Evolutionary conservation across 2,888 invertebrate species (phyloP).

Genomic region (Monochamus alternatus): DNA sequence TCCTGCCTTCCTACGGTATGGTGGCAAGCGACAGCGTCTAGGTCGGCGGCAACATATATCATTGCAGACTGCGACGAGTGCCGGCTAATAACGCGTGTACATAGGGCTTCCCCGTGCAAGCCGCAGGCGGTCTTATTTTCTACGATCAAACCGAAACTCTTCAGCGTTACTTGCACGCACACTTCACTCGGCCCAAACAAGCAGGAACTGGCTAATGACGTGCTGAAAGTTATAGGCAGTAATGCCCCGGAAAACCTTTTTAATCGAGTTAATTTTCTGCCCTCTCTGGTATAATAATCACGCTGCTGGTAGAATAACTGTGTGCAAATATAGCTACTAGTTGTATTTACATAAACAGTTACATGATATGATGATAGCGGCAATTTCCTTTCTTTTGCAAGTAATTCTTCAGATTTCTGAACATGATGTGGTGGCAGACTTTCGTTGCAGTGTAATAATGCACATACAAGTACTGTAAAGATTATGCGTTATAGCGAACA

Average conservation of each 20-base stretch:
- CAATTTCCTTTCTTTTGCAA: too few relatives aligned
- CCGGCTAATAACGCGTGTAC: slow-evolving; percentile 50
- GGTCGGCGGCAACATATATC: slow-evolving; percentile 49
- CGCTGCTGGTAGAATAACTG: too few relatives aligned
- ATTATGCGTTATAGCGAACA: too few relatives aligned
- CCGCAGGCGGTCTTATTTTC: slow-evolving; percentile 45
- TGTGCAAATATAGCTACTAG: neutral
- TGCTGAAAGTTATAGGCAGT: slow-evolving; percentile 36
- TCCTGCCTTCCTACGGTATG: slow-evolving; percentile 21
- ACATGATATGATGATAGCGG: neutral
- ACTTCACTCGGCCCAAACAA: slow-evolving; percentile 27
- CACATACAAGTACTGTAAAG: too few relatives aligned
- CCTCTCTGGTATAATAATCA: slow-evolving; percentile 33
- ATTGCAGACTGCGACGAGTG: slow-evolving; percentile 52
- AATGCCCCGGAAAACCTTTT: slow-evolving; percentile 40
- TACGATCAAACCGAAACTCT: slow-evolving; percentile 37
- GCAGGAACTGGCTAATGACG: slow-evolving; percentile 42
- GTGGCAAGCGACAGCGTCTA: slow-evolving; percentile 40
- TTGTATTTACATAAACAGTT: neutral
- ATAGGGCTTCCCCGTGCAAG: slow-evolving; percentile 40
- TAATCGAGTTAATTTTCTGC: slow-evolving; percentile 43
- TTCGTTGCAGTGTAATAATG: too few relatives aligned
- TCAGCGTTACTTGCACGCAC: slow-evolving; percentile 36
- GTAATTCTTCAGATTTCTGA: too few relatives aligned
- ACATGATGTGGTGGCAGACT: too few relatives aligned